These are phyloP conservation scores for Mesochorus sp. DNA, from an alignment of 2,888 invertebrate species.

Conservation along the genomic window DNA sequence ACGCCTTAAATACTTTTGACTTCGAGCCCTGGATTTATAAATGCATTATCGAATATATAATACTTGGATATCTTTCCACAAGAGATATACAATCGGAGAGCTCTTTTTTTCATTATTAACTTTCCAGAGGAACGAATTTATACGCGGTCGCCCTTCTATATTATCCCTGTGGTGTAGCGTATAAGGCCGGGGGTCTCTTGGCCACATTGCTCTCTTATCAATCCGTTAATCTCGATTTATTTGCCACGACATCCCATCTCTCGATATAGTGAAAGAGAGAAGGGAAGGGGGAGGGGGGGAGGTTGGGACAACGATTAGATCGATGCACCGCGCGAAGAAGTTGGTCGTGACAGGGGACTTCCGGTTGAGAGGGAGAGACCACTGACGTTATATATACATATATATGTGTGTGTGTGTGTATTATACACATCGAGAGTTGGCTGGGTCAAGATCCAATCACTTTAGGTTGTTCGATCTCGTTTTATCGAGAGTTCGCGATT, in stretches of 20 bases:
- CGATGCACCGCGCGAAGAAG: slow-evolving; percentile 49
- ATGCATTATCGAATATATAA: not conserved
- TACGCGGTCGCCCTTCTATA: slow-evolving; percentile 5
- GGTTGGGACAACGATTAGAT: slow-evolving; percentile 46
- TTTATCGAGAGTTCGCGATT: slow-evolving; percentile 44
- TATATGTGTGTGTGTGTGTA: not conserved
- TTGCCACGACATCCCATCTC: slow-evolving; percentile 50
- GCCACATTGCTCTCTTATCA: slow-evolving; percentile 41
- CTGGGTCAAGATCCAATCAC: slow-evolving; percentile 58
- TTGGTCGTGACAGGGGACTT: slow-evolving; percentile 52
- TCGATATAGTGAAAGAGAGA: slow-evolving; percentile 11
- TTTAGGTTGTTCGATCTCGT: slow-evolving; percentile 48
- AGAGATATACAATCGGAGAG: not conserved
- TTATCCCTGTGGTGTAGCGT: not conserved
- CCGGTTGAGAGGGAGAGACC: slow-evolving; percentile 25
- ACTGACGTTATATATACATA: not conserved
- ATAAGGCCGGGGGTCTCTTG: not conserved
- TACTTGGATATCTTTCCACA: not conserved
- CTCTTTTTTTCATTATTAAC: not conserved
- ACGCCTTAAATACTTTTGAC: no score
- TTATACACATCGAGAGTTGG: slow-evolving; percentile 19
- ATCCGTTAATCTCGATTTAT: slow-evolving; percentile 59
- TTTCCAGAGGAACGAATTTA: slow-evolving; percentile 1
- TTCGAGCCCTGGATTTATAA: no score
- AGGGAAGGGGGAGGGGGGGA: slow-evolving; percentile 2